phyloP scores from a whole-genome alignment of 1,140 invertebrate genomes.

The Oreohelix idahoensis region DNA sequence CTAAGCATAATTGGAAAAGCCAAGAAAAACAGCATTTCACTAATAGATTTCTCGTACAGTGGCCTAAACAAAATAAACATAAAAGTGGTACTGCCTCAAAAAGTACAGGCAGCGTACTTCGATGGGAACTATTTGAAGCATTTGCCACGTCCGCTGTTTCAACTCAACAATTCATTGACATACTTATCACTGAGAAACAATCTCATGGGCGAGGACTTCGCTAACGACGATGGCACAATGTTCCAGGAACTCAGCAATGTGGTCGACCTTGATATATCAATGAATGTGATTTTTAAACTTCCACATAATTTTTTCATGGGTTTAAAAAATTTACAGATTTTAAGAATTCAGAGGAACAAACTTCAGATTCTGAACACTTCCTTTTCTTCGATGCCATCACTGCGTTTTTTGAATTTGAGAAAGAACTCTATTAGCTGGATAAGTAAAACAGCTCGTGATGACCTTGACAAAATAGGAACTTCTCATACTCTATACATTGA shows the following conservation, averaged over 20 bases:
- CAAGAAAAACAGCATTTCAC: background rate
- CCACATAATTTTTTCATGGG: background rate
- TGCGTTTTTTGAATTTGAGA: background rate
- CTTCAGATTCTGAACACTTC: background rate
- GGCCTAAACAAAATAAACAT: background rate
- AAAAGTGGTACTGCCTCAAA: background rate
- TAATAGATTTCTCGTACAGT: background rate
- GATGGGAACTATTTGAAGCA: background rate
- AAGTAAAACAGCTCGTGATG: background rate
- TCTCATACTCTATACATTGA: background rate
- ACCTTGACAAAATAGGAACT: background rate
- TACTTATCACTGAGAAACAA: background rate
- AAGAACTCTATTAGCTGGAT: conserved; percentile 16
- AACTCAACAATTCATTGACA: background rate
- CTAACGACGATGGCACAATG: background rate
- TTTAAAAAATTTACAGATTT: background rate
- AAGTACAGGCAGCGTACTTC: background rate
- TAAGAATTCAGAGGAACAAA: background rate
- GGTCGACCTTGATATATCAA: background rate
- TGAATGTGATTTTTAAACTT: background rate
- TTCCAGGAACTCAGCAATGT: background rate
- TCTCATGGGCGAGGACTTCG: background rate
- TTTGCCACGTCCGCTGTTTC: background rate
- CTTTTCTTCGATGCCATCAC: background rate
- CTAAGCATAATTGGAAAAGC: background rate